These are phyloP conservation scores for Oryctolagus cuniculus DNA, from an alignment of 2,113 vertebrate genomes.

Conservation along the genomic window mOryCun1.1 NC_091432.1:155275001-155275500, in stretches of 20 bases:
- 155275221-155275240: neutral
- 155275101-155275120: neutral
- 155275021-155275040: neutral
- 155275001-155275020: no score
- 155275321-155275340: neutral
- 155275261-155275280: neutral
- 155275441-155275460: neutral
- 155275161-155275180: neutral
- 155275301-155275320: neutral
- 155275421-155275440: neutral
- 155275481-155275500: neutral
- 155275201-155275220: neutral
- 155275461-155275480: neutral
- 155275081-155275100: neutral
- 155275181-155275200: neutral
- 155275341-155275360: neutral
- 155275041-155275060: neutral
- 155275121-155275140: neutral
- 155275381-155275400: neutral
- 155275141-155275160: neutral
- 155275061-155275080: neutral
- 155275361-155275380: neutral
- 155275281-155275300: neutral
- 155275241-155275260: neutral
- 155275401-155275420: neutral